A percentile compares a stretch with the other conserved stretches of the same genome.
Conservation (phyloP, 1,140 invertebrate species). For the Zaprionus taronus region DNA sequence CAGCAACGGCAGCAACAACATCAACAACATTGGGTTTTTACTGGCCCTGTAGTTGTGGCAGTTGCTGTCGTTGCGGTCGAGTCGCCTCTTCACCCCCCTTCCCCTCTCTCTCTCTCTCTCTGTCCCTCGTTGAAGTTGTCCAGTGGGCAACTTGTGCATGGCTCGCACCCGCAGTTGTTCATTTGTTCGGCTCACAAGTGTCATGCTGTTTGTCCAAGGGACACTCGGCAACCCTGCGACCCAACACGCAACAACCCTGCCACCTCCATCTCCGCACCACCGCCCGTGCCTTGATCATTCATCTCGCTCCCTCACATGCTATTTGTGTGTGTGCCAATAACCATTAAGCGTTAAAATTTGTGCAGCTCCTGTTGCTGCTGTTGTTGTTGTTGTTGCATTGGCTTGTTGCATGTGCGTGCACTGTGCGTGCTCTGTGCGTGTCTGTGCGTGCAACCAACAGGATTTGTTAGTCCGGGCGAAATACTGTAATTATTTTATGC, state of each 20-base stretch:
- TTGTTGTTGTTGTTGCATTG: slow-evolving; percentile 33
- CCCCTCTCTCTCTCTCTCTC: background rate
- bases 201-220: slow-evolving; percentile 65
- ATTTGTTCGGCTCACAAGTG: slow-evolving; percentile 73
- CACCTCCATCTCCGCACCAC: background rate
- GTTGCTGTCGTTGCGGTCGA: slow-evolving; percentile 72
- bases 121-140: slow-evolving; percentile 20
- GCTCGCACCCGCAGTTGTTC: slow-evolving; percentile 65
- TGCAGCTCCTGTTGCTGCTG: slow-evolving; percentile 54
- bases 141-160: slow-evolving; percentile 63
- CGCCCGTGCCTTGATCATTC: background rate
- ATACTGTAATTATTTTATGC: slow-evolving; percentile 75
- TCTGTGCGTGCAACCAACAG: slow-evolving; percentile 44
- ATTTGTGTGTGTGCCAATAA: slow-evolving; percentile 71
- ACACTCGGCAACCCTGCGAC: background rate
- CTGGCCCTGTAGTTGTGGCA: slow-evolving; percentile 47
- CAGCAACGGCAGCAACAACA: slow-evolving; percentile 16
- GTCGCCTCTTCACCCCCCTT: slow-evolving; percentile 5
- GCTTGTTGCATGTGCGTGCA: slow-evolving; percentile 34
- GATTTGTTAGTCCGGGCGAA: slow-evolving; percentile 61
- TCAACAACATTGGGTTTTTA: slow-evolving; percentile 17
- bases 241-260: background rate
- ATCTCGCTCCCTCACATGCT: slow-evolving; percentile 1
- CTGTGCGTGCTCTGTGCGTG: slow-evolving; percentile 28
- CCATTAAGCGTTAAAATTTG: slow-evolving; percentile 80